Evolutionary conservation across 2,888 invertebrate species (phyloP).

Genomic region (Meteorus colon): DNA sequence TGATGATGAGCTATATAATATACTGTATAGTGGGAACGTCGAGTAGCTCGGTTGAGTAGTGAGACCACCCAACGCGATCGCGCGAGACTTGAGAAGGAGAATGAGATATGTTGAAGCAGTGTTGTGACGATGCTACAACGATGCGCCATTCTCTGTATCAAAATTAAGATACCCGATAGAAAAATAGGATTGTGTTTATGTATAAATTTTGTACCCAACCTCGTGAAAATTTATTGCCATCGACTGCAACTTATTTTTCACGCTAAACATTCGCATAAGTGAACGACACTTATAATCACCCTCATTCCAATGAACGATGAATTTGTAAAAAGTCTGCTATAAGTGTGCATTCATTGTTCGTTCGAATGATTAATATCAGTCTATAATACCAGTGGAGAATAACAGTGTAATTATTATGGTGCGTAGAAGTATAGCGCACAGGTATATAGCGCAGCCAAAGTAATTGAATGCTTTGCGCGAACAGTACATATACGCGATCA

Average conservation of each 20-base stretch:
- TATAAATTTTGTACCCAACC: background rate
- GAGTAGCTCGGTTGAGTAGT: slow-evolving; percentile 60
- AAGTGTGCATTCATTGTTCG: too few species aligned
- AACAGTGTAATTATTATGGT: slow-evolving; percentile 49
- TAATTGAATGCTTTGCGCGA: slow-evolving; percentile 66
- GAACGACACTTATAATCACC: background rate
- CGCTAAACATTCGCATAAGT: background rate
- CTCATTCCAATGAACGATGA: background rate
- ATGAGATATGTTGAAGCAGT: slow-evolving; percentile 51
- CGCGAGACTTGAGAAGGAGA: slow-evolving; percentile 66
- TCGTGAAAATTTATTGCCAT: slow-evolving; percentile 39
- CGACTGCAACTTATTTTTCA: slow-evolving; percentile 11
- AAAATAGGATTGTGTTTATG: background rate
- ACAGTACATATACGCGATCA: background rate
- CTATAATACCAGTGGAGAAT: slow-evolving; percentile 27
- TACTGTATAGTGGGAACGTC: slow-evolving; percentile 25
- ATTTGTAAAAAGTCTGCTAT: too few species aligned
- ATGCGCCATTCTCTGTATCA: slow-evolving; percentile 39
- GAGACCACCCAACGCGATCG: slow-evolving; percentile 73
- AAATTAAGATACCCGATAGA: slow-evolving; percentile 1
- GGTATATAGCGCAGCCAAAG: slow-evolving; percentile 53
- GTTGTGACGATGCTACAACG: slow-evolving; percentile 50
- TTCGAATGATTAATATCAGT: slow-evolving; percentile 29
- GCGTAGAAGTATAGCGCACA: slow-evolving; percentile 44
- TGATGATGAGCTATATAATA: slow-evolving; percentile 34